A percentile compares a stretch with the other conserved stretches of the same genome.
Conservation (phyloP, 1,140 invertebrate species). For the Tetranychus cinnabarinus region DNA sequence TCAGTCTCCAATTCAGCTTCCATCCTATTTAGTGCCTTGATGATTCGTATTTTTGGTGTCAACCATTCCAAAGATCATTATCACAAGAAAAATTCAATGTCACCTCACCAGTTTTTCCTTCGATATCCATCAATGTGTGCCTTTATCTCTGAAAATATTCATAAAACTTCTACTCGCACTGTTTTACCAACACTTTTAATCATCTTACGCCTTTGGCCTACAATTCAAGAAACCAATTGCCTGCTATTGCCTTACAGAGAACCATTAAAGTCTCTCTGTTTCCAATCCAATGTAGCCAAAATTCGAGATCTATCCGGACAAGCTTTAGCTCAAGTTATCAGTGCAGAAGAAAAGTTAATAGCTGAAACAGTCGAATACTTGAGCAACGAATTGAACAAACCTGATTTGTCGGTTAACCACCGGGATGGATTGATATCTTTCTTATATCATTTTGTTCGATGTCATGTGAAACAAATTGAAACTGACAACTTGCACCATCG, state of each 20-base stretch:
- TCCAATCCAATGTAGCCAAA: conserved; percentile 33
- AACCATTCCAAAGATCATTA: conserved; percentile 40
- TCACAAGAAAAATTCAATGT: conserved; percentile 42
- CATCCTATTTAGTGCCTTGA: conserved; percentile 54
- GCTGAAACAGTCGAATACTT: neutral
- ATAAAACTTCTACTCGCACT: neutral
- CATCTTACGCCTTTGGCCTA: neutral
- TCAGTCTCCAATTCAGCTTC: conserved; percentile 52
- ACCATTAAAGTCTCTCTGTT: conserved; percentile 45
- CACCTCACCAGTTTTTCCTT: conserved; percentile 51
- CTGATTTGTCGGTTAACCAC: neutral
- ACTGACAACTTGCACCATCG: neutral
- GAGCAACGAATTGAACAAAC: neutral
- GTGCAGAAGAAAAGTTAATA: conserved; percentile 8
- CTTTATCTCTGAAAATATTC: neutral
- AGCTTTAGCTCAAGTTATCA: neutral
- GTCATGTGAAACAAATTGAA: neutral
- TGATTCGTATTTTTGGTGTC: conserved; percentile 71
- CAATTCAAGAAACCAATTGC: neutral
- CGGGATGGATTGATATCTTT: neutral
- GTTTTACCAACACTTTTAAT: neutral
- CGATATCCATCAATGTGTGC: conserved; percentile 37
- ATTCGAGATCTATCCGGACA: conserved; percentile 18
- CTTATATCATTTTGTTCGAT: neutral
- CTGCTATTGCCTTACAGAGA: neutral